A percentile compares a stretch with the other conserved stretches of the same genome.
Evolutionary conservation across 2,888 invertebrate species (phyloP).

Genomic region (Aphelenchoides bicaudatus): DNA sequence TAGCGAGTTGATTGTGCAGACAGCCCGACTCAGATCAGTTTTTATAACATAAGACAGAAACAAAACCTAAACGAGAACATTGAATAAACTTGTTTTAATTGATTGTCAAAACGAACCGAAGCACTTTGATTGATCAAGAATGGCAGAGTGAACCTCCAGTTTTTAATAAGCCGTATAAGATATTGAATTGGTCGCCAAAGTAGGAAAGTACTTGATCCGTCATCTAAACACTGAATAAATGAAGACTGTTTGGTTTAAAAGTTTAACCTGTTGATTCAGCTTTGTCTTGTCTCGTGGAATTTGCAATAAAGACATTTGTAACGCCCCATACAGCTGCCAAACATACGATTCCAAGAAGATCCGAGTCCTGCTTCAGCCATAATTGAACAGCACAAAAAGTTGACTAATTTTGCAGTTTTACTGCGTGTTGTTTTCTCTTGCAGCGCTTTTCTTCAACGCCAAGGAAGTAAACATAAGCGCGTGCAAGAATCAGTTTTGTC

Average conservation of each 20-base stretch:
- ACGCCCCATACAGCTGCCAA: conserved; percentile 16
- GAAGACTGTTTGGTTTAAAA: too few species aligned
- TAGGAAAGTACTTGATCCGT: too few species aligned
- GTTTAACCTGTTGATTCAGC: too few species aligned
- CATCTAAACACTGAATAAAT: too few species aligned
- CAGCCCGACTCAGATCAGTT: conserved; percentile 25
- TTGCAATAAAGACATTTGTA: conserved; percentile 13
- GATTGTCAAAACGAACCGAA: conserved; percentile 25
- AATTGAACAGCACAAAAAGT: too few species aligned
- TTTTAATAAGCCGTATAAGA: conserved; percentile 15
- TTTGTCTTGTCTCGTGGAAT: conserved; percentile 9
- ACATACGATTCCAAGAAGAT: conserved; percentile 14
- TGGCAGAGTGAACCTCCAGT: conserved; percentile 33
- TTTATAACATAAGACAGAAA: conserved; percentile 24
- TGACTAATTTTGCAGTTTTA: too few species aligned
- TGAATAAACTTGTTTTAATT: neutral
- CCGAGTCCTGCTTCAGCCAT: conserved; percentile 3
- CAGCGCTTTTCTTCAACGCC: too few species aligned
- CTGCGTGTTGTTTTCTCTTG: too few species aligned
- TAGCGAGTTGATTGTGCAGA: conserved; percentile 29
- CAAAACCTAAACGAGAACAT: conserved; percentile 20
- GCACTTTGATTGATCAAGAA: conserved; percentile 32
- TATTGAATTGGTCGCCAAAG: conserved; percentile 2
- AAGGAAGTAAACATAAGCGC: neutral
- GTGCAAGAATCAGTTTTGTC: too few species aligned